Base-by-base conservation (phyloP, 2,888 invertebrate species). In the Lasioglossum lativentre region DNA sequence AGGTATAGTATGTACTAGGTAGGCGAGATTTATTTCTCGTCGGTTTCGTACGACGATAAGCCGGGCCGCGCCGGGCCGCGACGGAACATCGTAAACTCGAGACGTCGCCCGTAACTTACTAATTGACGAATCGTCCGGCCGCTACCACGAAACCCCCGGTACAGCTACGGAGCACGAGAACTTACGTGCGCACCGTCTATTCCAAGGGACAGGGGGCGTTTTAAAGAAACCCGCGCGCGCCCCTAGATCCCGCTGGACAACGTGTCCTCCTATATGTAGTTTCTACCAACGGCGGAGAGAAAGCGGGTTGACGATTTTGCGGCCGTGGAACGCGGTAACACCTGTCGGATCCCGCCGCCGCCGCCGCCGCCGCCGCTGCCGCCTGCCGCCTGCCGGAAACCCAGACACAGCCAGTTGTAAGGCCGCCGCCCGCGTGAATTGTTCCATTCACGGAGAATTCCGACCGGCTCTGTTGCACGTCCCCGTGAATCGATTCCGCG, bases 21-120 rank as follows among this genome's bases (percentile, higher is more conserved):
- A 59, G 47, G 73, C 38, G 82, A 86, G 88, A 90, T 90, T 90
- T 90, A 90, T 90, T 90, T 78, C 88, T 88, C 81, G 72, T 83
- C 75, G 76, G 85, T 80, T 77, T 78, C 82, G 86, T 75, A 52
- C 77, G 27, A 59, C 78, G 90, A 90, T 89, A 90, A 90, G 82
- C 23, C 34, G 34, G 23, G 4, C n/a, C n/a, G n/a, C 40, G 68
- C 23, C 34, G 30, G 38, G 38, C 68, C 78, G 80, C 47, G 72
- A 23, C 56, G 82, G 83, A 78, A 80, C 63, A 68, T 68, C 77
- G 82, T 83, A 85, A 88, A 88, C 75, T 71, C 42, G 63, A 66
- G 74, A 75, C 80, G 81, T 76, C 81, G 34, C 74, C 78, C 84
- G 89, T 86, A 84, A 87, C 80, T 89, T 86, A 87, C 87, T 74